phyloP scores from a whole-genome alignment of 2,113 vertebrate genomes.

The Albula goreensis region DNA sequence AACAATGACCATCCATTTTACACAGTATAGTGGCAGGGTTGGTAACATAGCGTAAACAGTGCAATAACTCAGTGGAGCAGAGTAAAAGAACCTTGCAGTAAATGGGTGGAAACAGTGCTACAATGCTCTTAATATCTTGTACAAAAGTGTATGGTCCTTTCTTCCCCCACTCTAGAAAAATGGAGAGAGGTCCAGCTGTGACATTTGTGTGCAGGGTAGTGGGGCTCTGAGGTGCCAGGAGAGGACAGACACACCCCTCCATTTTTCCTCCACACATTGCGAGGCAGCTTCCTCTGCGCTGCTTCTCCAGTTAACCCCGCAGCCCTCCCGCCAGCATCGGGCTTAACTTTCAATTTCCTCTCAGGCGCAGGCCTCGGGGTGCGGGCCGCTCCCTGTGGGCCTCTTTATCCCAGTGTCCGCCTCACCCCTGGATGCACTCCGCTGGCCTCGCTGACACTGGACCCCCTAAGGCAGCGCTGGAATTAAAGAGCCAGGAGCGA shows the following conservation, averaged over 20 bases:
- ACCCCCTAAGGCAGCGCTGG: slow-evolving; percentile 35
- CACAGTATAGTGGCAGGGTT: not conserved
- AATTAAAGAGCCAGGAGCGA: slow-evolving; percentile 42
- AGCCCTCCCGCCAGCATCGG: slow-evolving; percentile 27
- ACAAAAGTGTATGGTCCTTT: not conserved
- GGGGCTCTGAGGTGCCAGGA: slow-evolving; percentile 21
- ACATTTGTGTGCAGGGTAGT: slow-evolving; percentile 20
- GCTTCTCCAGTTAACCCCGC: slow-evolving; percentile 34
- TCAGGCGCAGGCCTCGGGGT: slow-evolving; percentile 32
- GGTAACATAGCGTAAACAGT: not conserved
- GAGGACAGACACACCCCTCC: slow-evolving; percentile 38
- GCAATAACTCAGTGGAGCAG: not conserved
- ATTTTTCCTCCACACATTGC: slow-evolving; percentile 49
- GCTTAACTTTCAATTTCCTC: slow-evolving; percentile 56
- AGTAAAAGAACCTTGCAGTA: not conserved
- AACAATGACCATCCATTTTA: not conserved
- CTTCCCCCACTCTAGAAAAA: slow-evolving; percentile 14
- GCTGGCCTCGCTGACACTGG: slow-evolving; percentile 24
- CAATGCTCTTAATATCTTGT: not conserved
- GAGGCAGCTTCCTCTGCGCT: slow-evolving; percentile 41
- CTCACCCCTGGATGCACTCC: slow-evolving; percentile 49
- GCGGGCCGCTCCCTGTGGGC: slow-evolving; percentile 30
- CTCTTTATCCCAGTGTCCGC: slow-evolving; percentile 43
- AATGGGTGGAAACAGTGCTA: not conserved
- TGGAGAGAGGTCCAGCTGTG: slow-evolving; percentile 46